Evolutionary conservation across 1,140 invertebrate genomes (phyloP).

Genomic region (Phocides pigmalion): DNA sequence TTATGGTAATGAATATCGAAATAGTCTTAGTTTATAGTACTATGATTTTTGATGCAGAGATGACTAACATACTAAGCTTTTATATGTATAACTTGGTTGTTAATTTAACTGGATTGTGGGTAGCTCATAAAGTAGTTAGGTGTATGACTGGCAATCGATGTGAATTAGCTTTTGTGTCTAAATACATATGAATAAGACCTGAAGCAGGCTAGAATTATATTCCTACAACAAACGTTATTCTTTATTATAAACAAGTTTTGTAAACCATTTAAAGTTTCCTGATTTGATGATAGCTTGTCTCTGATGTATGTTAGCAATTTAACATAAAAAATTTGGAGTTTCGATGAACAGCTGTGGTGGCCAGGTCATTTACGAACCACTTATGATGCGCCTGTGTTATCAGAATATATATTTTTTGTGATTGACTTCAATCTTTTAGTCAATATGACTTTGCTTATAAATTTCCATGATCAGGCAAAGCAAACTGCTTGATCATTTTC

Average conservation of each 20-base stretch:
- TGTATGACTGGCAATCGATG: conserved; percentile 44
- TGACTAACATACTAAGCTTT: conserved; percentile 59
- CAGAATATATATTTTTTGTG: too few species aligned
- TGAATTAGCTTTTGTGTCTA: conserved; percentile 22
- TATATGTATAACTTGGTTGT: conserved; percentile 72
- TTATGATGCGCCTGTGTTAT: too few species aligned
- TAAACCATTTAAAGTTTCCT: neutral
- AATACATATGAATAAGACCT: conserved; percentile 3
- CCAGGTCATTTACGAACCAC: too few species aligned
- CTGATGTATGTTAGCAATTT: too few species aligned
- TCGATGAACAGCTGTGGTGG: too few species aligned
- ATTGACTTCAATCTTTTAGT: too few species aligned
- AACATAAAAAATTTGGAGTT: too few species aligned
- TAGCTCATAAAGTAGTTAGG: conserved; percentile 60
- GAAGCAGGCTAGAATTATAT: conserved; percentile 19
- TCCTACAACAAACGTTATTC: neutral
- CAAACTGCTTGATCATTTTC: too few species aligned
- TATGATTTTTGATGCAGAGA: conserved; percentile 55
- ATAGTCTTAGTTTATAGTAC: conserved; percentile 64
- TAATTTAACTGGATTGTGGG: conserved; percentile 66
- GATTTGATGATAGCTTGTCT: too few species aligned
- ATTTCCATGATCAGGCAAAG: too few species aligned
- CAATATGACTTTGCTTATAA: too few species aligned
- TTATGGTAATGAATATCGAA: conserved; percentile 57
- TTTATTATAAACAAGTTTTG: neutral